These are phyloP conservation scores for Thera obeliscata DNA, from an alignment of 2,888 invertebrate genomes.

Conservation along the genomic window DNA sequence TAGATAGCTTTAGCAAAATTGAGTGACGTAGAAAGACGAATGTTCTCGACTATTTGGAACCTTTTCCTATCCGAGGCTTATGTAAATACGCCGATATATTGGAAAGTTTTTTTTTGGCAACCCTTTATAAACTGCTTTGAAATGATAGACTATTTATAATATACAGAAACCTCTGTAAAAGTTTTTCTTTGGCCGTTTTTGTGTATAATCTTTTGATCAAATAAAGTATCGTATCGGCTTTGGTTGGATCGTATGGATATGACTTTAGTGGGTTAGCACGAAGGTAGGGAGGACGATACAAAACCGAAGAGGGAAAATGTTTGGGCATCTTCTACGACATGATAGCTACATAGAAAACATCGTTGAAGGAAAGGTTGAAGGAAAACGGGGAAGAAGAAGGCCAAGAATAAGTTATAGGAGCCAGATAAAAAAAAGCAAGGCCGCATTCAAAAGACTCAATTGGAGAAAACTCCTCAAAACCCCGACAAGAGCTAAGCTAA, in stretches of 20 bases:
- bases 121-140: slow-evolving; percentile 49
- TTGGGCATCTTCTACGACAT: too few species aligned
- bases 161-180: slow-evolving; percentile 35
- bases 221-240: slow-evolving; percentile 7
- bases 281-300: too few species aligned
- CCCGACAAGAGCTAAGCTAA: too few species aligned
- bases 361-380: too few species aligned
- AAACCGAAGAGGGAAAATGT: too few species aligned
- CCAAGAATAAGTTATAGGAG: too few species aligned
- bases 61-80: slow-evolving; percentile 52
- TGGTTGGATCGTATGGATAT: background rate
- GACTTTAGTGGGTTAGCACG: too few species aligned
- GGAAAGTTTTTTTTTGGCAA: slow-evolving; percentile 46
- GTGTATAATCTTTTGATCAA: slow-evolving; percentile 35
- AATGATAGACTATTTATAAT: slow-evolving; percentile 44
- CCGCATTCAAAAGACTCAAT: too few species aligned
- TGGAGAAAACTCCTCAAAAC: too few species aligned
- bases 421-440: too few species aligned
- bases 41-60: slow-evolving; percentile 53
- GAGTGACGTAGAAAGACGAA: slow-evolving; percentile 60
- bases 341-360: too few species aligned
- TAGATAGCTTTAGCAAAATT: slow-evolving; percentile 58
- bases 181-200: slow-evolving; percentile 32
- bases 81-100: slow-evolving; percentile 55
- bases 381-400: too few species aligned